Evolutionary conservation across 2,797 vertebrate species (phyloP).

Genomic region (Muraenolepis orangiensis): DNA sequence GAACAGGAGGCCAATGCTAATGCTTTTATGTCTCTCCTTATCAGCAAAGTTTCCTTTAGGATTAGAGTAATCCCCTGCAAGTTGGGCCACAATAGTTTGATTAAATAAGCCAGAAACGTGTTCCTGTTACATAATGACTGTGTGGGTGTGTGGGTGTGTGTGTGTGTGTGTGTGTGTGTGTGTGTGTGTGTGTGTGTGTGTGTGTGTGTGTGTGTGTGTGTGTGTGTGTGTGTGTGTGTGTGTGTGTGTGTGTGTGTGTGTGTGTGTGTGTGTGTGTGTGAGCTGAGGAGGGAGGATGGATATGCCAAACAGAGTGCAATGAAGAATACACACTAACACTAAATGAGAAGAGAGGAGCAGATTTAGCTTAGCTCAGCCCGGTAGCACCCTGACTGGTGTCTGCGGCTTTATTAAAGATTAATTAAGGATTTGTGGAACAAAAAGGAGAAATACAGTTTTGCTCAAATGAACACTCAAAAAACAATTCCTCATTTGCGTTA

Average conservation of each 20-base stretch:
- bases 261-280: too few species aligned
- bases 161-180: too few species aligned
- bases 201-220: too few species aligned
- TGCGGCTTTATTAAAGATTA: conserved; percentile 49
- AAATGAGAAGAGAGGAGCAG: conserved; percentile 35
- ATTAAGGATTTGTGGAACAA: conserved; percentile 51
- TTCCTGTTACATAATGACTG: conserved; percentile 58
- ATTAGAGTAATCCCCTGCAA: conserved; percentile 62
- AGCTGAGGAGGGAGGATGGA: too few species aligned
- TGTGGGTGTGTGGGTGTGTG: too few species aligned
- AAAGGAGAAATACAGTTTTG: conserved; percentile 29
- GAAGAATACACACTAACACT: conserved; percentile 51
- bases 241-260: too few species aligned
- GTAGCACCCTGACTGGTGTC: conserved; percentile 46
- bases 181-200: too few species aligned
- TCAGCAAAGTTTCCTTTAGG: conserved; percentile 63
- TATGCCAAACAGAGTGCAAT: conserved; percentile 46
- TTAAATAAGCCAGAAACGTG: conserved; percentile 61
- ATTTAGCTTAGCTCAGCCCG: conserved; percentile 51
- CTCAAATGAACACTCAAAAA: conserved; percentile 37
- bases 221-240: too few species aligned
- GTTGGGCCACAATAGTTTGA: conserved; percentile 60
- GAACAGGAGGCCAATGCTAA: conserved; percentile 30
- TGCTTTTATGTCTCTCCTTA: conserved; percentile 61
- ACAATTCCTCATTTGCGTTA: neutral